Conservation (phyloP, 2,797 vertebrate genomes). For the Enteromius thamalakanensis region DNA sequence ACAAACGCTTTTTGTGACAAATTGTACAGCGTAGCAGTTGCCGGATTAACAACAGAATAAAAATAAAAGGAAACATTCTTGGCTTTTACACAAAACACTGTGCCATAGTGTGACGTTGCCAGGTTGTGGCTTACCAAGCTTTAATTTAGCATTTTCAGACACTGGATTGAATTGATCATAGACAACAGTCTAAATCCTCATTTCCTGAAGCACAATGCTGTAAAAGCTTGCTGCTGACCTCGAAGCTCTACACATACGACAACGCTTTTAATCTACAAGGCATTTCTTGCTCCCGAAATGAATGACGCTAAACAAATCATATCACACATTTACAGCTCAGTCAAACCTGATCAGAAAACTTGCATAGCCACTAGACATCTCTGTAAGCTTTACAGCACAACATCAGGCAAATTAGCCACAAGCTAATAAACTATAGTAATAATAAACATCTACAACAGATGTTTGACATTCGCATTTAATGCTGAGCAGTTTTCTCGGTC, state of each 20-base stretch:
- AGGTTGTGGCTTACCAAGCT: background rate
- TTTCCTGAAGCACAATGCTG: background rate
- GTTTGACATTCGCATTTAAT: background rate
- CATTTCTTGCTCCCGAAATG: constrained; percentile 2
- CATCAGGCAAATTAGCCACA: constrained; percentile 13
- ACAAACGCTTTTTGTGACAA: background rate
- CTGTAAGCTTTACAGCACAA: constrained; percentile 7
- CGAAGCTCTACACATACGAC: background rate
- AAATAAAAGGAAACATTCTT: background rate
- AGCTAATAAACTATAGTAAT: background rate
- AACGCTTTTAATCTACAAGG: background rate
- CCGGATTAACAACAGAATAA: background rate
- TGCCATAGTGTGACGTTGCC: background rate
- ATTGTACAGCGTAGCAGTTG: background rate
- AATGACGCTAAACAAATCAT: constrained; percentile 7
- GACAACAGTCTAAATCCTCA: background rate
- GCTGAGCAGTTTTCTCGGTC: background rate
- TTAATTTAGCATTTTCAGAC: constrained; percentile 3
- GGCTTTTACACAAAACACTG: background rate
- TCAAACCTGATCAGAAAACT: constrained; percentile 7
- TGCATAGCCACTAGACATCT: constrained; percentile 6
- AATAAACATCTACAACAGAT: constrained; percentile 2
- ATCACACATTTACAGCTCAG: background rate
- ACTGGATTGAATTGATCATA: background rate
- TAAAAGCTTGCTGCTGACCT: background rate